Conservation (phyloP, 2,113 vertebrate genomes). For the Tragelaphus strepsiceros region DNA sequence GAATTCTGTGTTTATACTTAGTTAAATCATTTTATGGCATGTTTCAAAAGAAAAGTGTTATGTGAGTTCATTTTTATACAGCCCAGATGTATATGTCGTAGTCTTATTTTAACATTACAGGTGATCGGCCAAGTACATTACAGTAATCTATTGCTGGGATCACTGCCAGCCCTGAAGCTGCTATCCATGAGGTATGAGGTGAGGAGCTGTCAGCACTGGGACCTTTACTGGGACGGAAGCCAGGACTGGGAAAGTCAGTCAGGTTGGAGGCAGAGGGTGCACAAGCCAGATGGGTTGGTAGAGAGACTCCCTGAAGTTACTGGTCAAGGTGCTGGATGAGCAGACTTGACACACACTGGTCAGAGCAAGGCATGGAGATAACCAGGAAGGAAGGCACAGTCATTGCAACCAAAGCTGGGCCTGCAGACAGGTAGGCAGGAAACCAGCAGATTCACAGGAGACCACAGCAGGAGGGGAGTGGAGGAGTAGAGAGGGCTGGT, state of each 20-base stretch:
- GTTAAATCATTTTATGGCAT: constrained; percentile 22
- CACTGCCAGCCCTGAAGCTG: constrained; percentile 34
- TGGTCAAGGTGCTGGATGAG: background rate
- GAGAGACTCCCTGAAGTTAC: background rate
- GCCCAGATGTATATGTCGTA: background rate
- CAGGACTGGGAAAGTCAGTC: background rate
- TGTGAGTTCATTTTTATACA: constrained; percentile 21
- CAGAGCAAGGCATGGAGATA: background rate
- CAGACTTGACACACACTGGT: background rate
- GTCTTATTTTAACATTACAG: constrained; percentile 49
- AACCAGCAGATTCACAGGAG: background rate
- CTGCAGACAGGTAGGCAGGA: background rate
- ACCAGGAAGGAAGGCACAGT: background rate
- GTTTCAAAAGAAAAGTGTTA: constrained; percentile 42
- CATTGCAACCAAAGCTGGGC: background rate
- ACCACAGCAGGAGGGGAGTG: background rate
- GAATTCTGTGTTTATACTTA: constrained; percentile 12
- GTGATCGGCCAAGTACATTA: constrained; percentile 40
- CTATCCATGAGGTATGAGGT: background rate
- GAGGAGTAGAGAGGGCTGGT: background rate
- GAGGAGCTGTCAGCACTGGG: background rate
- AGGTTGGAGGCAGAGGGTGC: background rate
- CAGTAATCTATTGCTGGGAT: constrained; percentile 40
- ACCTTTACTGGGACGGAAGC: background rate
- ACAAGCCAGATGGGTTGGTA: background rate